Evolutionary conservation across 1,140 invertebrate genomes (phyloP).

Genomic region (Sitophilus oryzae): DNA sequence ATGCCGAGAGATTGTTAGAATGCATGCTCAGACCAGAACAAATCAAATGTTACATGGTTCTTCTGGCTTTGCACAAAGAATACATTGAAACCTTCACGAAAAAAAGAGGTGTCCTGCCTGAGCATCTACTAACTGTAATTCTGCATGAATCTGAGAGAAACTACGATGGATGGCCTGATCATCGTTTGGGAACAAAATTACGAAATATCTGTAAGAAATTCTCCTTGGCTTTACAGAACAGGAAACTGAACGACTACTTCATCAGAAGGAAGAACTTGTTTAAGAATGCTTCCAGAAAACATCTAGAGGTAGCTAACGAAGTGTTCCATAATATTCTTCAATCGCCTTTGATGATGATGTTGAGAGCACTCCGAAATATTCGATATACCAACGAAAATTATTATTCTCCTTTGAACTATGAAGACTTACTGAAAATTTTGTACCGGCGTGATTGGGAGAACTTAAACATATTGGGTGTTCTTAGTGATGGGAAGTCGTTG

Average conservation of each 20-base stretch:
- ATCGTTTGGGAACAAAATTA: slow-evolving; percentile 61
- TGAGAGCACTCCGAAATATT: slow-evolving; percentile 60
- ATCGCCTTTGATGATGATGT: slow-evolving; percentile 57
- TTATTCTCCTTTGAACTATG: slow-evolving; percentile 57
- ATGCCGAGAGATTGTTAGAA: slow-evolving; percentile 65
- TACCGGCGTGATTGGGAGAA: slow-evolving; percentile 19
- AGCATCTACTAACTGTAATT: slow-evolving; percentile 66
- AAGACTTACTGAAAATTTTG: slow-evolving; percentile 54
- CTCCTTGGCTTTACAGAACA: slow-evolving; percentile 49
- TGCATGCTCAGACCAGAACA: slow-evolving; percentile 61
- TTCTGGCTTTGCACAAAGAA: slow-evolving; percentile 58
- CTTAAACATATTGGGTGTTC: not conserved
- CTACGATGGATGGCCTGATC: slow-evolving; percentile 61
- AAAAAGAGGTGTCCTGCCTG: slow-evolving; percentile 52
- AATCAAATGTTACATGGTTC: slow-evolving; percentile 59
- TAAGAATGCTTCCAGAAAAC: slow-evolving; percentile 56
- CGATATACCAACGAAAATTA: slow-evolving; percentile 50
- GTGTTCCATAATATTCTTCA: slow-evolving; percentile 58
- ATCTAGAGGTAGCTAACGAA: slow-evolving; percentile 57
- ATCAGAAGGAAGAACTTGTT: slow-evolving; percentile 65
- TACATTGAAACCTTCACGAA: slow-evolving; percentile 57
- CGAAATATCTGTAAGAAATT: slow-evolving; percentile 53
- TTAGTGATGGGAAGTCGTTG: not conserved
- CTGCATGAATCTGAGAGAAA: slow-evolving; percentile 71
- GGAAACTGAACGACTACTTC: slow-evolving; percentile 64